Conservation (phyloP, 2,113 vertebrate genomes). For the Aegithalos caudatus region DNA sequence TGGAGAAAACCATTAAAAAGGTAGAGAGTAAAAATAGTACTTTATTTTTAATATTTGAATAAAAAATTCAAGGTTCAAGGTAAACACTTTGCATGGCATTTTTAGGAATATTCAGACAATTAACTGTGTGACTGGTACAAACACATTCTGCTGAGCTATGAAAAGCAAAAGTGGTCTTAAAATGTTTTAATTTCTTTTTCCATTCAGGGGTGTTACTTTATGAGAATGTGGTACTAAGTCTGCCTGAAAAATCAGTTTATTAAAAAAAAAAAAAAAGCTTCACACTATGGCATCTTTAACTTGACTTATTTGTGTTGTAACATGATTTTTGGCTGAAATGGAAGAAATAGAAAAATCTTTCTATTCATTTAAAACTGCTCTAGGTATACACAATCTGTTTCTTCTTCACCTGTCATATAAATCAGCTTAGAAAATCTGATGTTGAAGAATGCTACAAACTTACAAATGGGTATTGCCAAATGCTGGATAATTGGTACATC, state of each 20-base stretch:
- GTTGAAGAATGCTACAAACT: background rate
- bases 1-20: conserved; percentile 22
- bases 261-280: background rate
- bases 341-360: background rate
- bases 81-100: background rate
- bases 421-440: background rate
- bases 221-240: background rate
- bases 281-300: background rate
- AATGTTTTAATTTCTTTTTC: background rate
- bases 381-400: background rate
- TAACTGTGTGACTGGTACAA: background rate
- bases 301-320: background rate
- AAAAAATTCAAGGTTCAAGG: background rate
- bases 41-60: conserved; percentile 32
- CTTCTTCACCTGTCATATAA: background rate
- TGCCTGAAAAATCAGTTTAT: background rate
- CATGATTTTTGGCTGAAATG: background rate
- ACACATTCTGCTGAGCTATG: background rate
- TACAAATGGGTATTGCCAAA: background rate
- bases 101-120: background rate
- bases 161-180: background rate
- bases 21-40: background rate
- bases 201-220: background rate
- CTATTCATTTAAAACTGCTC: background rate
- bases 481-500: background rate